Evolutionary conservation across 2,888 invertebrate species (phyloP).

Genomic region (Ametastegia equiseti): DNA sequence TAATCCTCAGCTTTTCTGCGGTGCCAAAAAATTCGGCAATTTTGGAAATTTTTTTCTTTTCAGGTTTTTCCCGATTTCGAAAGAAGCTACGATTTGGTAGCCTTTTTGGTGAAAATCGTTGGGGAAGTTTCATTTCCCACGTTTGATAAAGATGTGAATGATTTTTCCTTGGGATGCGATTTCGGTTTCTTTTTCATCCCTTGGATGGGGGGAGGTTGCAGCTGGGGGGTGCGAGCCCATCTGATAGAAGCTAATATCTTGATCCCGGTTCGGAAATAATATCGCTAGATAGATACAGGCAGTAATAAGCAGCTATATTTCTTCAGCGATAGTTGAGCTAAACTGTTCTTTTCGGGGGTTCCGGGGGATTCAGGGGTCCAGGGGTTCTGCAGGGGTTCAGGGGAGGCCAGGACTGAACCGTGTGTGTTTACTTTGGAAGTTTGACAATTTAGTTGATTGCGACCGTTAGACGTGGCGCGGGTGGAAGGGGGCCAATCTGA

Average conservation of each 20-base stretch:
- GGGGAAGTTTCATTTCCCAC: no score
- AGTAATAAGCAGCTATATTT: conserved; percentile 20
- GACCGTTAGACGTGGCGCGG: conserved; percentile 37
- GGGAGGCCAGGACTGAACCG: neutral
- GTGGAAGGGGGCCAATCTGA: conserved; percentile 24
- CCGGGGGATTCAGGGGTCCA: neutral
- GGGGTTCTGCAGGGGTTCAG: neutral
- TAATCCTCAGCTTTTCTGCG: no score
- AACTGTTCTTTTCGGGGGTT: neutral
- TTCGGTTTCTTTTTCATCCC: no score
- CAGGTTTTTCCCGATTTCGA: no score
- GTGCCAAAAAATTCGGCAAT: no score
- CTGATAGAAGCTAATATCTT: conserved; percentile 37
- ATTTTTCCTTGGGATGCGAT: no score
- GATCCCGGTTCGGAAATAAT: conserved; percentile 34
- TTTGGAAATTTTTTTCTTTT: no score
- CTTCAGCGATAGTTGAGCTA: conserved; percentile 32
- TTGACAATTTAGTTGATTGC: conserved; percentile 52
- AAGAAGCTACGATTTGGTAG: no score
- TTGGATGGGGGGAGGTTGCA: no score
- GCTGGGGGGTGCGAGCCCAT: conserved; percentile 8
- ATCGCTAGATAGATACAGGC: conserved; percentile 21
- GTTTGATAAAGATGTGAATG: no score
- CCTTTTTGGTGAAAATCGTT: no score
- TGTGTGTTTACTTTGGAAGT: conserved; percentile 51